Evolutionary conservation across 2,113 vertebrate species (phyloP).

Genomic region (Theristicus caerulescens): DNA sequence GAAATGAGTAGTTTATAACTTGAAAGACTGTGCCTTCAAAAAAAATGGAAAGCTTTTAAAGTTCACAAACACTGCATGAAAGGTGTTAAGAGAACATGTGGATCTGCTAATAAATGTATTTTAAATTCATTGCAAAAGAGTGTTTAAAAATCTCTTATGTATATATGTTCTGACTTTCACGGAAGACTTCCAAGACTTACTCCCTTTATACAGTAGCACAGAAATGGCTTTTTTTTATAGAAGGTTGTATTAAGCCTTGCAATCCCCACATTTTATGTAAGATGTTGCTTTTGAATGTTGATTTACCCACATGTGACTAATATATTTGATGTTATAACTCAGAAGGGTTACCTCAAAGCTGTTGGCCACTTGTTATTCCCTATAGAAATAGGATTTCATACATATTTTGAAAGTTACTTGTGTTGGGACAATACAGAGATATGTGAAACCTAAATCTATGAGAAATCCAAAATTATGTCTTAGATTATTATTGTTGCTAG

Average conservation of each 20-base stretch:
- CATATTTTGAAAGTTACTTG: not conserved
- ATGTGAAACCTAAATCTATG: not conserved
- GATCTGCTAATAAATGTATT: not conserved
- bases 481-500: not conserved
- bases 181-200: not conserved
- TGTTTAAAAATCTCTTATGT: not conserved
- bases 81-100: not conserved
- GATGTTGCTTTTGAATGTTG: not conserved
- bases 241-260: not conserved
- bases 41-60: not conserved
- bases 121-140: not conserved
- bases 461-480: not conserved
- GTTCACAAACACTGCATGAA: not conserved
- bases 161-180: not conserved
- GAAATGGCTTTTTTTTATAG: not conserved
- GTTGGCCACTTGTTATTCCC: not conserved
- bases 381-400: not conserved
- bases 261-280: not conserved
- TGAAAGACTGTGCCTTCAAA: not conserved
- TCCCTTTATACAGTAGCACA: not conserved
- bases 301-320: not conserved
- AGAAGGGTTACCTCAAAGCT: not conserved
- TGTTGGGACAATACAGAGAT: not conserved
- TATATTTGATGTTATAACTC: not conserved
- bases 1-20: not conserved